Evolutionary conservation across 2,797 vertebrate genomes (phyloP).

Genomic region (Botia kubotai): DNA sequence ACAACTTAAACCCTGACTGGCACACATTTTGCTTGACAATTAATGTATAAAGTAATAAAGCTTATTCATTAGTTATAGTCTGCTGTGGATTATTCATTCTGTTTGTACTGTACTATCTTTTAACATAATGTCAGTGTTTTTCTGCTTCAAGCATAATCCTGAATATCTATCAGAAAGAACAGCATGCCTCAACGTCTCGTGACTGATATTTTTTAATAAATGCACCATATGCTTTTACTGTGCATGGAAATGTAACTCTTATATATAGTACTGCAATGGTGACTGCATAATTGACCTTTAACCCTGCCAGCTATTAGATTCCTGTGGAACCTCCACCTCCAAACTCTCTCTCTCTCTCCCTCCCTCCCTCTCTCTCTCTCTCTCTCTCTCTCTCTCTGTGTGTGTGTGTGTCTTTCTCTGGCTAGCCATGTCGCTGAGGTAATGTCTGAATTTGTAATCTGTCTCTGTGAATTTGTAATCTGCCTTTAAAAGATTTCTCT

Average conservation of each 20-base stretch:
- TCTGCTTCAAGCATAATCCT: neutral
- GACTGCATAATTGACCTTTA: neutral
- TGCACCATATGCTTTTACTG: neutral
- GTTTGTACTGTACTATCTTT: too few species aligned
- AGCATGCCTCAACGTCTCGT: neutral
- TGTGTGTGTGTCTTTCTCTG: conserved; percentile 4
- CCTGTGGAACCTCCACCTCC: conserved; percentile 15
- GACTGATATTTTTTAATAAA: neutral
- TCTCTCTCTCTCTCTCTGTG: conserved; percentile 8
- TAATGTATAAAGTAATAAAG: neutral
- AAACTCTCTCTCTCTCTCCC: neutral
- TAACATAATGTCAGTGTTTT: neutral
- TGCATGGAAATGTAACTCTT: neutral
- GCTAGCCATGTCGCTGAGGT: conserved; percentile 54
- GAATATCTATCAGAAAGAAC: neutral
- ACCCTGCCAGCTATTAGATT: neutral
- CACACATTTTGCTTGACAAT: neutral
- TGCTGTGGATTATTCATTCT: too few species aligned
- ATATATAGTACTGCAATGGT: neutral
- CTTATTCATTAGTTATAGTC: neutral
- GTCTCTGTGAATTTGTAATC: conserved; percentile 55
- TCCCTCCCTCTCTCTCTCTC: neutral
- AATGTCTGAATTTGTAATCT: conserved; percentile 64
- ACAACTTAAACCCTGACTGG: neutral
- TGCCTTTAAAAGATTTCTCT: conserved; percentile 42